Evolutionary conservation across 2,113 vertebrate species (phyloP).

Genomic region (Pachyramphus minor): DNA sequence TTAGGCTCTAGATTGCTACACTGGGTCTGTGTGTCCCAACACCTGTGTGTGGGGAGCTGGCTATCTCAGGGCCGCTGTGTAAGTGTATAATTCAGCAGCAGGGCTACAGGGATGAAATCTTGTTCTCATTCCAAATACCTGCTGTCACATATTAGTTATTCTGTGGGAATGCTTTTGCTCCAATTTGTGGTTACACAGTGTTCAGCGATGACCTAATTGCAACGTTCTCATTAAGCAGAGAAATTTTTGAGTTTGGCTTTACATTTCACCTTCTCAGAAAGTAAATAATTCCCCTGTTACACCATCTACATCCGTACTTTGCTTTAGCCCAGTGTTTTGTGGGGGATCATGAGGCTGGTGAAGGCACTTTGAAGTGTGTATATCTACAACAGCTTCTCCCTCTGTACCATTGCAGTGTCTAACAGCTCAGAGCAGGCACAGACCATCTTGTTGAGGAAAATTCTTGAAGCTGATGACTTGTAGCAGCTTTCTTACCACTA

Average conservation of each 20-base stretch:
- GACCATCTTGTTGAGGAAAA: not conserved
- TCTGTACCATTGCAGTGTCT: fast-evolving
- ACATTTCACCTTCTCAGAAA: not conserved
- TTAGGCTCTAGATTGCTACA: not conserved
- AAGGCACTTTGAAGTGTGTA: not conserved
- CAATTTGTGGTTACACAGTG: not conserved
- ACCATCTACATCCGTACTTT: not conserved
- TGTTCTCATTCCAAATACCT: conserved; percentile 34
- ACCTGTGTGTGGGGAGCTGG: not conserved
- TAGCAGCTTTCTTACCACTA: not conserved
- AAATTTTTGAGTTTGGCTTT: not conserved
- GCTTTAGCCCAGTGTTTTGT: not conserved
- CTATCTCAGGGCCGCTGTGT: not conserved
- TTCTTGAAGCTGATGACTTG: not conserved
- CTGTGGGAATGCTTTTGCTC: conserved; percentile 29
- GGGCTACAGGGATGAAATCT: not conserved
- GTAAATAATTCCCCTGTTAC: not conserved
- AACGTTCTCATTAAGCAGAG: not conserved
- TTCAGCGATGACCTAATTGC: not conserved
- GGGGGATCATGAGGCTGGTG: not conserved
- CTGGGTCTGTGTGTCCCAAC: not conserved
- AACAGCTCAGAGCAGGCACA: not conserved
- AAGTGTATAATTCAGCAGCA: not conserved
- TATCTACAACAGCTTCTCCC: not conserved
- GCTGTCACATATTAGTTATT: conserved; percentile 3